phyloP scores from a whole-genome alignment of 30 jellyfish, hydroid and myxozoan genomes.

The Hydractinia symbiolongicarpus region DNA sequence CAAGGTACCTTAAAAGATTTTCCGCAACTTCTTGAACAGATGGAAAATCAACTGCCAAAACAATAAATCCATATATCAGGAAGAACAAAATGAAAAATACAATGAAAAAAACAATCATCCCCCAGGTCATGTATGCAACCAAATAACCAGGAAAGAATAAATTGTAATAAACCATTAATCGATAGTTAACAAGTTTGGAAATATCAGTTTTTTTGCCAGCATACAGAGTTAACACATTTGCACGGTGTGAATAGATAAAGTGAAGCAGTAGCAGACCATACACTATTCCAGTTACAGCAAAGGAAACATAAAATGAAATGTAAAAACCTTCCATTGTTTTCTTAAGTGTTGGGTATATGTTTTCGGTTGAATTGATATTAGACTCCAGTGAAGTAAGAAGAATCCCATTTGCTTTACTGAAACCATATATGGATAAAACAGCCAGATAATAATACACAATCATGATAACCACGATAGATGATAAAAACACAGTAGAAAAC shows the following conservation, averaged over 20 bases:
- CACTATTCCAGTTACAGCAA: neutral
- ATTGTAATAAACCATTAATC: neutral
- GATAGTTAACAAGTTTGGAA: neutral
- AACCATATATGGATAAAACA: neutral
- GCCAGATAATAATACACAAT: neutral
- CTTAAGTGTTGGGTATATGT: neutral
- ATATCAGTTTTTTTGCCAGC: neutral
- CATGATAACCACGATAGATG: neutral
- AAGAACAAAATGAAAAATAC: neutral
- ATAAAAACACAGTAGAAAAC: slow-evolving; percentile 13
- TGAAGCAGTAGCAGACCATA: neutral
- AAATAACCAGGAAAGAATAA: slow-evolving; percentile 14
- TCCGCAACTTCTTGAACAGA: neutral
- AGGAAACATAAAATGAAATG: neutral
- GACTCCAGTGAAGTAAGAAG: neutral
- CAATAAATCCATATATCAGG: slow-evolving; percentile 6
- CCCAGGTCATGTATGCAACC: slow-evolving; percentile 23
- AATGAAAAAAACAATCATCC: slow-evolving; percentile 1
- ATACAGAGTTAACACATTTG: neutral
- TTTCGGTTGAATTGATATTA: neutral
- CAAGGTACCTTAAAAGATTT: neutral
- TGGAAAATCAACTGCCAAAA: neutral
- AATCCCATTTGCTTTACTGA: neutral
- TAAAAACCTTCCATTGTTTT: neutral
- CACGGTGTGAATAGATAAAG: slow-evolving; percentile 2